A percentile compares a stretch with the other conserved stretches of the same genome.
Evolutionary conservation across 2,797 vertebrate species (phyloP).

Genomic region (Pantherophis alleghaniensis): DNA sequence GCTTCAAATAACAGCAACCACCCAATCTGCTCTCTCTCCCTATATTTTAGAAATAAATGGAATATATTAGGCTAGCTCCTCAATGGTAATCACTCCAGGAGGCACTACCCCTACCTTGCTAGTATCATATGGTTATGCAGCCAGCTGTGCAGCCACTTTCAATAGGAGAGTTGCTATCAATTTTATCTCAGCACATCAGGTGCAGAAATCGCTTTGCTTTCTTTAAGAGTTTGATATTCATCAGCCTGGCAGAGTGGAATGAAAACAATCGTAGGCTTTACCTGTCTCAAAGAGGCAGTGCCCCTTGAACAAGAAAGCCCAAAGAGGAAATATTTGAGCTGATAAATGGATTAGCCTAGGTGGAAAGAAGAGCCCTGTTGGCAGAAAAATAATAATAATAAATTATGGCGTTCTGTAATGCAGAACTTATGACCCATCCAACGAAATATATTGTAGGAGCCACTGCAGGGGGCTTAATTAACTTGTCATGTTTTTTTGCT

Average conservation of each 20-base stretch:
- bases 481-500: not conserved
- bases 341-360: not conserved
- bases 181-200: slow-evolving; percentile 34
- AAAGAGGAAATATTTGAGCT: not conserved
- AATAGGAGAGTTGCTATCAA: slow-evolving; percentile 52
- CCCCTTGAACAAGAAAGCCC: slow-evolving; percentile 37
- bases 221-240: slow-evolving; percentile 18
- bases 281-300: slow-evolving; percentile 25
- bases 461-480: not conserved
- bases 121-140: slow-evolving; percentile 26
- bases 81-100: slow-evolving; percentile 21
- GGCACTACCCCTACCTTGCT: slow-evolving; percentile 26
- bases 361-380: slow-evolving; percentile 21
- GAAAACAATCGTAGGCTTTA: slow-evolving; percentile 6
- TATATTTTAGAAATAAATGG: not conserved
- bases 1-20: slow-evolving; percentile 23
- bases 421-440: not conserved
- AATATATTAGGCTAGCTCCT: not conserved
- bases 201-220: slow-evolving; percentile 20
- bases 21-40: not conserved
- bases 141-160: not conserved
- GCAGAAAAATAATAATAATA: not conserved
- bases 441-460: not conserved
- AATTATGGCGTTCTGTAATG: not conserved
- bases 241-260: slow-evolving; percentile 33